Conservation (phyloP, 2,113 vertebrate genomes). For the zebrafish (Danio rerio) region DNA sequence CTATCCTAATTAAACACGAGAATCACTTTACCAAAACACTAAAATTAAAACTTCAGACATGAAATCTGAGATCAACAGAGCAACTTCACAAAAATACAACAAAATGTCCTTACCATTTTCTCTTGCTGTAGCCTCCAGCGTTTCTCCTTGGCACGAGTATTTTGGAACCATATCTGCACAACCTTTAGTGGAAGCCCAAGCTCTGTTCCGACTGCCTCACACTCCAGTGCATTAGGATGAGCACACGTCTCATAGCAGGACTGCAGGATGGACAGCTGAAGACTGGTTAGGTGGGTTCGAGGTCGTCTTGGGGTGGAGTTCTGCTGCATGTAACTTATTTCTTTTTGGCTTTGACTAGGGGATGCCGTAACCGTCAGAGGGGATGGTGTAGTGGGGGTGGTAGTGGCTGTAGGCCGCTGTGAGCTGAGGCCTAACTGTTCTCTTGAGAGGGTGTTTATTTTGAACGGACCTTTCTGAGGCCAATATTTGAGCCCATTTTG, state of each 20-base stretch:
- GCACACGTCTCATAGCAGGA: constrained; percentile 90
- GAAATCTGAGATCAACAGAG: not conserved
- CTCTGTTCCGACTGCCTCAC: constrained; percentile 85
- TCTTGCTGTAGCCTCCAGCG: constrained; percentile 87
- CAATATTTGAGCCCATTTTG: constrained; percentile 78
- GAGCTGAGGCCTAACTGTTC: constrained; percentile 76
- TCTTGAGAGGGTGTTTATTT: constrained; percentile 79
- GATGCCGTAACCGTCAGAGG: constrained; percentile 66
- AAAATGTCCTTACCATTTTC: constrained; percentile 71
- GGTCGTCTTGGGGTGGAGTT: constrained; percentile 82
- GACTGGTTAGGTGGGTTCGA: constrained; percentile 87
- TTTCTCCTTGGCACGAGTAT: constrained; percentile 92
- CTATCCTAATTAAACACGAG: too few species aligned
- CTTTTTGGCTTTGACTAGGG: constrained; percentile 68
- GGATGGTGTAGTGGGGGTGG: constrained; percentile 65
- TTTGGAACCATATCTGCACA: constrained; percentile 95
- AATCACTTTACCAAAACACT: not conserved
- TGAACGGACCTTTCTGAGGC: constrained; percentile 75
- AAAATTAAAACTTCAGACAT: not conserved
- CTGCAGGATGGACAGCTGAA: constrained; percentile 89
- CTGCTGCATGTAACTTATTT: constrained; percentile 70
- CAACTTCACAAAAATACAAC: not conserved
- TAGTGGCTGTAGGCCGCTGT: constrained; percentile 65
- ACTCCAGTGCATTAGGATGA: constrained; percentile 90
- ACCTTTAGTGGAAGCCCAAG: constrained; percentile 88